phyloP scores from a whole-genome alignment of 2,113 vertebrate genomes.

The Tachuris rubrigastra region DNA sequence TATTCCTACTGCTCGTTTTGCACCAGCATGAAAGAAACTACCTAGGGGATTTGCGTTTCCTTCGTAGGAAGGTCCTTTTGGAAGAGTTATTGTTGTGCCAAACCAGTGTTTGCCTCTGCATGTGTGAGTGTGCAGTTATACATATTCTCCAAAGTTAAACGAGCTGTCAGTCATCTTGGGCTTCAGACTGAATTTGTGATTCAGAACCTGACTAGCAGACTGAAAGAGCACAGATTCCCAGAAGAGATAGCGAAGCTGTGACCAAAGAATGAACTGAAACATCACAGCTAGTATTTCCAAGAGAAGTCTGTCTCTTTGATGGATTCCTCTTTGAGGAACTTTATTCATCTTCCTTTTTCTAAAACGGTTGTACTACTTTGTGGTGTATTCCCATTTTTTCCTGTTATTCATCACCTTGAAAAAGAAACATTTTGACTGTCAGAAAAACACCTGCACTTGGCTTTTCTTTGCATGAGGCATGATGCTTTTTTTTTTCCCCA shows the following conservation, averaged over 20 bases:
- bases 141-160: neutral
- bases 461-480: neutral
- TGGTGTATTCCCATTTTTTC: neutral
- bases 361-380: neutral
- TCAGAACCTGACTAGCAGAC: neutral
- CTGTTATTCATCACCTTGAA: neutral
- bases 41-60: neutral
- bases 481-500: neutral
- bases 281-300: neutral
- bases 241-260: neutral
- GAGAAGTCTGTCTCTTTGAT: neutral
- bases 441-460: neutral
- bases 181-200: conserved; percentile 14
- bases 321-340: neutral
- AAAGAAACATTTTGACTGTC: neutral
- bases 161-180: neutral
- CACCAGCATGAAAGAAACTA: neutral
- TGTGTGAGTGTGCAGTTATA: neutral
- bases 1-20: neutral
- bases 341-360: neutral
- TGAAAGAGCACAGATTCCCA: neutral
- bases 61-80: neutral
- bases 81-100: neutral
- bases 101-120: neutral
- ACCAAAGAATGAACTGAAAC: conserved; percentile 18